These are phyloP conservation scores for Stegodyphus mimosarum DNA, from an alignment of 1,140 invertebrate species.

Conservation along the genomic window DNA sequence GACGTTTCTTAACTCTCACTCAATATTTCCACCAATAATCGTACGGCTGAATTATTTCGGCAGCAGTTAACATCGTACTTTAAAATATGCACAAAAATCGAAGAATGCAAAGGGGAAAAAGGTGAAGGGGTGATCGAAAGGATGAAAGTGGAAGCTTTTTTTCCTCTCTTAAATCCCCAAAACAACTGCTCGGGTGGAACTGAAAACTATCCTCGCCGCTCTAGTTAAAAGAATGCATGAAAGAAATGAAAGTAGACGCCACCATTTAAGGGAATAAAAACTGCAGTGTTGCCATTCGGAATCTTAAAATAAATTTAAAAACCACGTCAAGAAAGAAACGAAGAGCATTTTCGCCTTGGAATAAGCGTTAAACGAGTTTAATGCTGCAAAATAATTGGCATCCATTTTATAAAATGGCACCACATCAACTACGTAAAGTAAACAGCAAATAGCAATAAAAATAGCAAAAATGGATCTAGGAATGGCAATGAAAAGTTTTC, in stretches of 20 bases:
- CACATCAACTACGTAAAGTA: not conserved
- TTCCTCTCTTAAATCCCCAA: too few species aligned
- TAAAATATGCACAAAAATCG: too few species aligned
- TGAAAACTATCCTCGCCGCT: not conserved
- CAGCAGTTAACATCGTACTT: too few species aligned
- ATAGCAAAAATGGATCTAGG: too few species aligned
- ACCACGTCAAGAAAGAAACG: not conserved
- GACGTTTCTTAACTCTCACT: too few species aligned
- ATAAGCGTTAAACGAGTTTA: slow-evolving; percentile 13
- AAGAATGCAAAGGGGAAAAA: too few species aligned
- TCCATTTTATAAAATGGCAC: not conserved
- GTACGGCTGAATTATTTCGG: too few species aligned
- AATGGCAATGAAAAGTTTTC: too few species aligned
- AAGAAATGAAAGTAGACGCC: not conserved
- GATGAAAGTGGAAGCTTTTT: too few species aligned
- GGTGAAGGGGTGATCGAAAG: too few species aligned
- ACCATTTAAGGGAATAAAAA: not conserved
- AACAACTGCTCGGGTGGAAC: too few species aligned
- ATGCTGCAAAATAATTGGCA: slow-evolving; percentile 22
- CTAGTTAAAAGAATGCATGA: not conserved
- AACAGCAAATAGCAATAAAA: not conserved
- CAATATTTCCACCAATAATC: too few species aligned
- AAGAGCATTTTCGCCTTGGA: not conserved
- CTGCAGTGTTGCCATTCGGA: not conserved
- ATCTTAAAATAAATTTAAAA: slow-evolving; percentile 14